phyloP scores from a whole-genome alignment of 2,113 vertebrate genomes.

The Limnothrissa miodon region DNA sequence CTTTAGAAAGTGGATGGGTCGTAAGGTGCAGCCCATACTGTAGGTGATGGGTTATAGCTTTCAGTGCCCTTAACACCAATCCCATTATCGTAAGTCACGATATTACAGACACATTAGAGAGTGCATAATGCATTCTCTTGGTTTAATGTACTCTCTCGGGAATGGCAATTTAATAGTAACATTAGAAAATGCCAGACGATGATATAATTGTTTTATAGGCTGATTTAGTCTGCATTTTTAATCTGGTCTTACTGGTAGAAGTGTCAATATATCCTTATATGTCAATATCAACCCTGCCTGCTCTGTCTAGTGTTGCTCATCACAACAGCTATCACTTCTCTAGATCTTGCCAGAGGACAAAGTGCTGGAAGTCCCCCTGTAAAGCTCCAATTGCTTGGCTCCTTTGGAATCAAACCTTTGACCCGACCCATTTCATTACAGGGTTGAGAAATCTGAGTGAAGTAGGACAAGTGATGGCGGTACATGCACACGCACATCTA shows the following conservation, averaged over 20 bases:
- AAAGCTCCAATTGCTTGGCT: not conserved
- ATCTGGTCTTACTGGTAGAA: not conserved
- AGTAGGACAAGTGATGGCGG: too few relatives aligned
- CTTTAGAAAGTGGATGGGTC: not conserved
- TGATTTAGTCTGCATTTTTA: not conserved
- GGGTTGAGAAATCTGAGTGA: not conserved
- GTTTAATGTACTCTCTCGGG: not conserved
- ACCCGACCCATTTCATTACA: not conserved
- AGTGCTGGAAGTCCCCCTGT: not conserved
- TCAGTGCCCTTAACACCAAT: not conserved
- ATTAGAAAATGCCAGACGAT: not conserved
- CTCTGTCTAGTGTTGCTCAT: not conserved
- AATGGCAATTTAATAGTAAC: not conserved
- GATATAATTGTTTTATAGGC: not conserved
- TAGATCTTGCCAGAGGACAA: not conserved
- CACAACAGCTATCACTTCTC: not conserved
- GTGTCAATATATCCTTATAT: not conserved
- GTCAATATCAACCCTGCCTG: not conserved
- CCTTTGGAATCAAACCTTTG: not conserved
- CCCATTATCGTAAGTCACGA: not conserved
- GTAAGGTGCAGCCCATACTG: not conserved
- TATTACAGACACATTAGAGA: not conserved
- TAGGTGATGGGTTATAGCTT: not conserved
- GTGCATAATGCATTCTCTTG: not conserved
- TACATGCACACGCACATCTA: too few relatives aligned